Conservation (phyloP, 2,888 invertebrate species). For the Pollenia griseotomentosa region DNA sequence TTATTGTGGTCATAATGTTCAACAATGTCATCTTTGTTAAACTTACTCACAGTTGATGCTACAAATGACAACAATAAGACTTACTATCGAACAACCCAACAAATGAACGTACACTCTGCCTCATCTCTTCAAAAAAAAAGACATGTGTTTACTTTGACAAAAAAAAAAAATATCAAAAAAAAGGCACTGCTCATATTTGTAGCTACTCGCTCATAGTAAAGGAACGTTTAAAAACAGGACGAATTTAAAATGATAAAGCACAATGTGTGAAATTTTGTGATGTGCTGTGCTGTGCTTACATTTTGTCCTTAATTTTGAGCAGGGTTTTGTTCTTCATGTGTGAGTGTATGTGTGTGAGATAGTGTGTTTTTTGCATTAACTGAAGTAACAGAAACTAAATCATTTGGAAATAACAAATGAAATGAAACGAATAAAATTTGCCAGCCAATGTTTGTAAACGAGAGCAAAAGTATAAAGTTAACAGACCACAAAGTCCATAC, state of each 20-base stretch:
- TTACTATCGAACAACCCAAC: not conserved
- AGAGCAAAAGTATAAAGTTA: constrained; percentile 48
- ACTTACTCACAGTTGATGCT: constrained; percentile 25
- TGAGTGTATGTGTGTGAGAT: not conserved
- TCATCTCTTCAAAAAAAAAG: not conserved
- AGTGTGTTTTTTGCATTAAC: not conserved
- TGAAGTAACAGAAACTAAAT: constrained; percentile 44
- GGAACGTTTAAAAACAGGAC: constrained; percentile 21
- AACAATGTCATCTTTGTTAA: constrained; percentile 37
- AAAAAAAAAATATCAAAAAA: not conserved
- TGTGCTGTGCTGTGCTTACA: constrained; percentile 23
- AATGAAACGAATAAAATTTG: constrained; percentile 57
- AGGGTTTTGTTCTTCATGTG: not conserved
- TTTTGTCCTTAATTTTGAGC: constrained; percentile 1
- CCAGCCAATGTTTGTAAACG: constrained; percentile 37
- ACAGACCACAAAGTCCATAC: constrained; percentile 41
- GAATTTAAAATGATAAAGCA: constrained; percentile 30
- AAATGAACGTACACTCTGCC: not conserved
- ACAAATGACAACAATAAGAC: constrained; percentile 36
- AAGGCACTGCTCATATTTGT: not conserved
- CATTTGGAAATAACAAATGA: constrained; percentile 62
- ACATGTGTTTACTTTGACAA: not conserved
- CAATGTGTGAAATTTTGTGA: constrained; percentile 14
- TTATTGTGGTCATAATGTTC: constrained; percentile 18
- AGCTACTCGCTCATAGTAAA: no score